A percentile compares a stretch with the other conserved stretches of the same genome.
Conservation (phyloP, 2,888 invertebrate genomes). For the Spodoptera littoralis region DNA sequence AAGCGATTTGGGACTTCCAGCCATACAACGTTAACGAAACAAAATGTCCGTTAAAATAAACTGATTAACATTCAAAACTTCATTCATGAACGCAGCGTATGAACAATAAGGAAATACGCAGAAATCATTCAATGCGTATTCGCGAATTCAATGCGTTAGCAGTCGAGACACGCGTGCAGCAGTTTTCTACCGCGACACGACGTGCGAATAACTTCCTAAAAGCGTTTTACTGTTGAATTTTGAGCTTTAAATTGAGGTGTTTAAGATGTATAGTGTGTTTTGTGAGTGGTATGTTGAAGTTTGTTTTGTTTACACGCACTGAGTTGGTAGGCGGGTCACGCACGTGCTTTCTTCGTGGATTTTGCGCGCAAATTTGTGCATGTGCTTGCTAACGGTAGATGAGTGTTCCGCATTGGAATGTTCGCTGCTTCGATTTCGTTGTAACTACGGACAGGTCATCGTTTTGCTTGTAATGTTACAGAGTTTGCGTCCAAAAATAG, state of each 20-base stretch:
- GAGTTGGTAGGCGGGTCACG: slow-evolving; percentile 81
- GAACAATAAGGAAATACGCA: slow-evolving; percentile 86
- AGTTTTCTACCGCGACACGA: slow-evolving; percentile 76
- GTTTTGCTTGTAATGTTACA: slow-evolving; percentile 39
- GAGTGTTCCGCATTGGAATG: slow-evolving; percentile 81
- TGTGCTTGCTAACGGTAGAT: slow-evolving; percentile 83
- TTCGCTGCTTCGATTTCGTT: slow-evolving; percentile 59
- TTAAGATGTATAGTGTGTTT: slow-evolving; percentile 50
- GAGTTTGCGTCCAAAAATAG: slow-evolving; percentile 3
- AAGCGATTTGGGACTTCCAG: slow-evolving; percentile 9
- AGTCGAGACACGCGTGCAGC: slow-evolving; percentile 79
- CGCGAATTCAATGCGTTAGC: slow-evolving; percentile 80
- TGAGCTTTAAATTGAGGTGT: slow-evolving; percentile 66
- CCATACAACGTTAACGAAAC: slow-evolving; percentile 29
- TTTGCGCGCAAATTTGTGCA: slow-evolving; percentile 85
- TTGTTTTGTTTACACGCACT: slow-evolving; percentile 67
- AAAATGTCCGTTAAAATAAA: slow-evolving; percentile 51
- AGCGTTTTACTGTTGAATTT: slow-evolving; percentile 60
- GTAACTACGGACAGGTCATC: slow-evolving; percentile 54
- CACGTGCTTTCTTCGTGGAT: slow-evolving; percentile 86
- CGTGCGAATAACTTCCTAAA: slow-evolving; percentile 60
- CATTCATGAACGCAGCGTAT: slow-evolving; percentile 80
- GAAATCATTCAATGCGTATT: slow-evolving; percentile 82
- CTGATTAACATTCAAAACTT: slow-evolving; percentile 78
- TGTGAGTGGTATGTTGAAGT: slow-evolving; percentile 28